Percentiles rank a stretch among this genome's conserved stretches.
Evolutionary conservation across 2,113 vertebrate genomes (phyloP).

Genomic region (Burhinus oedicnemus): DNA sequence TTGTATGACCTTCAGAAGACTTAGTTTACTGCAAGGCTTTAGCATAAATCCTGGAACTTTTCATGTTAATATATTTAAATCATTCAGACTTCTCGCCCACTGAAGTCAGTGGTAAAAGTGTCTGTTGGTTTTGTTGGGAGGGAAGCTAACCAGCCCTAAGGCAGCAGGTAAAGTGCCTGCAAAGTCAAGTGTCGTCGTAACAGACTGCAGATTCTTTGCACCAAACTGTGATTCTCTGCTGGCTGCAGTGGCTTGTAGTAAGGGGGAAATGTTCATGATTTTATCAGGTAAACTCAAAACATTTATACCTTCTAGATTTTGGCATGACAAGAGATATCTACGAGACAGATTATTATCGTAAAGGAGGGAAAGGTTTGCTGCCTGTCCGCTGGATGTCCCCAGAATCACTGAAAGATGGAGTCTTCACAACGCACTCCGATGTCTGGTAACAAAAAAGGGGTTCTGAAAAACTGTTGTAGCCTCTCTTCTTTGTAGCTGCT

Average conservation of each 20-base stretch:
- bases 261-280: background rate
- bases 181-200: background rate
- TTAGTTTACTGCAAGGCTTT: background rate
- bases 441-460: slow-evolving; percentile 86
- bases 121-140: background rate
- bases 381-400: slow-evolving; percentile 99
- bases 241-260: background rate
- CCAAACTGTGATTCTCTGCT: background rate
- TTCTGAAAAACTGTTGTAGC: background rate
- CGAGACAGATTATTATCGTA: slow-evolving; percentile 98
- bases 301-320: slow-evolving; percentile 81
- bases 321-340: slow-evolving; percentile 99
- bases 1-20: background rate
- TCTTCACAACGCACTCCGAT: slow-evolving; percentile 97
- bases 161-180: background rate
- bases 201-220: background rate
- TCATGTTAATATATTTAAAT: background rate
- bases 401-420: slow-evolving; percentile 95
- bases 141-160: background rate
- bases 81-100: background rate
- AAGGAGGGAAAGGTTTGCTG: slow-evolving; percentile 95
- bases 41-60: background rate
- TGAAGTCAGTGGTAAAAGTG: background rate
- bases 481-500: background rate
- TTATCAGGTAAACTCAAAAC: background rate